Evolutionary conservation across 1,140 invertebrate species (phyloP), one percentile per base, ranked within the genome.

Genomic region (Lasioglossum baleicum): DNA sequence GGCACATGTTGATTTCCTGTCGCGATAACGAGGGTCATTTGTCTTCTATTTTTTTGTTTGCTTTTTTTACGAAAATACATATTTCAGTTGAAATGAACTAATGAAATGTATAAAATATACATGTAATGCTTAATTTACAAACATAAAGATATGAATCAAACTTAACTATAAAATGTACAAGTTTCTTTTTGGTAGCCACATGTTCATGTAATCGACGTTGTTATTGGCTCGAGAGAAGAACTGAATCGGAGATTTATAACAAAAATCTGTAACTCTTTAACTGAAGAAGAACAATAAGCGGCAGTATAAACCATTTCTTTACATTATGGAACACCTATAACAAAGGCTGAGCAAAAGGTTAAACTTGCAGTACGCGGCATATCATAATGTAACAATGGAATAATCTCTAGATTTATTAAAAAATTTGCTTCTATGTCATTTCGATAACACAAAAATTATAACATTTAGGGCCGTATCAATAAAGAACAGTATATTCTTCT

Each of bases 121-220:
- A 87, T 61, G 64, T 70, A 85, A 86, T 40, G 78, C 69, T 80
- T 58, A 67, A 80, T 77, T 80, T 87, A 58, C 75, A 73, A 85
- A 87, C 26, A 76, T 87, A 87, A 85, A 84, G 83, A 88, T n/a
- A 58, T 85, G 73, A 83, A 82, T 80, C 77, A 85, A 87, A 87
- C 86, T 83, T 88, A 88, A 88, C 76, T 85, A 86, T 64, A 48
- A 84, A 65, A 80, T 80, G 75, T 88, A 89, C 85, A 89, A 69
- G 10, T 82, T 81, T 75, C 63, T 73, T 88, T 85, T 85, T 86
- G 70, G 68, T 81, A 84, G 70, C 61, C 69, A 82, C 56, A 58
- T 58, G n/a, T 68, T 70, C 56, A 66, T 22, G 56, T 76, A 78
- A 66, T 42, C 48, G 82, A 68, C 56, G 20, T 64, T 53, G 61